Evolutionary conservation across 2,888 invertebrate species (phyloP).

Genomic region (Cataglyphis albicans): DNA sequence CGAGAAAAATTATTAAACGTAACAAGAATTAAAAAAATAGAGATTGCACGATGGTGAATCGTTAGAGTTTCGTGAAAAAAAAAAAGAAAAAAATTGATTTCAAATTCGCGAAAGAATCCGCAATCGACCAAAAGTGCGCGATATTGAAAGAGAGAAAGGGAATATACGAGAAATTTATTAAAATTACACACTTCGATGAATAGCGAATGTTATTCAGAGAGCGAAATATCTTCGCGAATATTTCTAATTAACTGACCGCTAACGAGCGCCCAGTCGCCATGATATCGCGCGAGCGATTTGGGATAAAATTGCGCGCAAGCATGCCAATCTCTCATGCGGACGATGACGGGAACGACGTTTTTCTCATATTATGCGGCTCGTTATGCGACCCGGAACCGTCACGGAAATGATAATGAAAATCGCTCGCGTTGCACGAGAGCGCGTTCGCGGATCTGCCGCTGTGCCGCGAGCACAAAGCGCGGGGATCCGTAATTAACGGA

Average conservation of each 20-base stretch:
- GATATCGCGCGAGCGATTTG: conserved; percentile 39
- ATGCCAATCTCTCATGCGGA: conserved; percentile 8
- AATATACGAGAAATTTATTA: conserved; percentile 26
- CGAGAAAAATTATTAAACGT: not conserved
- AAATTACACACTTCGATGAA: conserved; percentile 24
- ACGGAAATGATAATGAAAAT: conserved; percentile 45
- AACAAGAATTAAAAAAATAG: not conserved
- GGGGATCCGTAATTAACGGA: conserved; percentile 69
- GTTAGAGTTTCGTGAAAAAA: not conserved
- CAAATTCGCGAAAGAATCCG: conserved; percentile 5
- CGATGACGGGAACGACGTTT: conserved; percentile 41
- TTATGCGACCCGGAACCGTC: conserved; percentile 27
- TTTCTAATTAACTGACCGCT: conserved; percentile 49
- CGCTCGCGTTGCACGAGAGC: not conserved
- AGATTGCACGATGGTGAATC: no score
- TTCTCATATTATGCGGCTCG: conserved; percentile 48
- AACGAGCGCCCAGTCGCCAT: conserved; percentile 12
- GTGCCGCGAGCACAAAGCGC: conserved; percentile 25
- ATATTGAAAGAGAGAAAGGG: not conserved
- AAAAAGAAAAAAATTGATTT: not conserved
- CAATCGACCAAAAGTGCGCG: not conserved
- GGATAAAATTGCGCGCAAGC: conserved; percentile 28
- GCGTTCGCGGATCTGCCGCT: conserved; percentile 1
- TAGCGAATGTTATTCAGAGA: not conserved
- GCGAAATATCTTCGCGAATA: conserved; percentile 26